Conservation (phyloP, 2,888 invertebrate species). For the Lathronympha strigana region DNA sequence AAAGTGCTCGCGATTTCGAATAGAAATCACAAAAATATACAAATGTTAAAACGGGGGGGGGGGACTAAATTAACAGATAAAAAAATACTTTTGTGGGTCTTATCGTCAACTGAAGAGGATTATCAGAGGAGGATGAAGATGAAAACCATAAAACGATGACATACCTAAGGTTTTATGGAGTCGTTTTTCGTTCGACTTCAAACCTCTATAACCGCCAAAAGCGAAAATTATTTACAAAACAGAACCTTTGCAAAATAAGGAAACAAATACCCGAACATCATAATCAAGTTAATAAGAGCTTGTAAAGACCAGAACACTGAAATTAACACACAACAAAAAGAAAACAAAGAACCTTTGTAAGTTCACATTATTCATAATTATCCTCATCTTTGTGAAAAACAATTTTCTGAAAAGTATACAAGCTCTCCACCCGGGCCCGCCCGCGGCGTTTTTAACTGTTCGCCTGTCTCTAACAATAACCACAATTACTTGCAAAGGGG, state of each 20-base stretch:
- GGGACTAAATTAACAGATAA: too few species aligned
- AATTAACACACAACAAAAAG: slow-evolving; percentile 20
- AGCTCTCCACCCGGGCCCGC: slow-evolving; percentile 1
- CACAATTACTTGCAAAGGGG: slow-evolving; percentile 39
- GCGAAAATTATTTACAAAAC: too few species aligned
- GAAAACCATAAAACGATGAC: too few species aligned
- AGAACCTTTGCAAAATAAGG: not conserved
- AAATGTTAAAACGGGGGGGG: too few species aligned
- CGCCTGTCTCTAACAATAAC: slow-evolving; percentile 37
- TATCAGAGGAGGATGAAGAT: too few species aligned
- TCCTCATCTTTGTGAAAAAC: slow-evolving; percentile 20
- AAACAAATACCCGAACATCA: not conserved
- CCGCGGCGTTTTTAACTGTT: slow-evolving; percentile 28
- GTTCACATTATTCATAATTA: slow-evolving; percentile 23
- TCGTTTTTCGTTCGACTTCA: too few species aligned
- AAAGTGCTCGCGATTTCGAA: too few species aligned
- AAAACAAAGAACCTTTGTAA: slow-evolving; percentile 10
- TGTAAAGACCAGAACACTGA: not conserved
- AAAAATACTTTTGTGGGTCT: too few species aligned
- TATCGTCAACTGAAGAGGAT: too few species aligned
- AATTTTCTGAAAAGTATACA: slow-evolving; percentile 23
- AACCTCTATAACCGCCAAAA: too few species aligned
- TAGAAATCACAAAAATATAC: too few species aligned
- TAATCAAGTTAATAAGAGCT: not conserved
- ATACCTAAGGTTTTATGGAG: too few species aligned